These are phyloP conservation scores for Rhynchonycteris naso DNA, from an alignment of 2,797 vertebrate species.

Conservation along the genomic window DNA sequence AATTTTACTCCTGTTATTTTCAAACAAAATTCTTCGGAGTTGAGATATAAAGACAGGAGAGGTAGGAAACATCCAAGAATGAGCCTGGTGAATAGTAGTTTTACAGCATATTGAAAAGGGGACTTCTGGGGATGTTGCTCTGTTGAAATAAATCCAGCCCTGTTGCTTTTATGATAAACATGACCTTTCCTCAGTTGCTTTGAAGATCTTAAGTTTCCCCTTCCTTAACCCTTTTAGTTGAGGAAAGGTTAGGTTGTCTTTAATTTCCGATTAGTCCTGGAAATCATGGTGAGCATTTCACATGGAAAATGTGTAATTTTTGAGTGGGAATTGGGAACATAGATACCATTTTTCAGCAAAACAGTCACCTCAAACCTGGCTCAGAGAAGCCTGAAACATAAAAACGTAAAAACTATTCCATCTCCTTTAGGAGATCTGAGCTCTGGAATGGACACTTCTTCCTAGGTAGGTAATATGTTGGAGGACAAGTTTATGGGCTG, in stretches of 20 bases:
- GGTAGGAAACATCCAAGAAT: constrained; percentile 49
- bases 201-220: neutral
- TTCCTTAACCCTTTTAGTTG: neutral
- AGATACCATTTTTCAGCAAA: constrained; percentile 51
- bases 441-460: neutral
- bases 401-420: neutral
- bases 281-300: constrained; percentile 4
- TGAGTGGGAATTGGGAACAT: neutral
- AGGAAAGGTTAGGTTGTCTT: neutral
- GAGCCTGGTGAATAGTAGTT: constrained; percentile 67
- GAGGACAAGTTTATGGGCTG: neutral
- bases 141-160: constrained; percentile 49
- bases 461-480: neutral
- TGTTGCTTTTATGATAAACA: constrained; percentile 50
- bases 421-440: neutral
- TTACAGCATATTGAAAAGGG: constrained; percentile 64
- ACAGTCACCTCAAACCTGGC: constrained; percentile 16
- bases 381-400: neutral
- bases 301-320: constrained; percentile 46
- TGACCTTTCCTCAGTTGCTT: constrained; percentile 14
- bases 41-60: constrained; percentile 65
- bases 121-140: constrained; percentile 64
- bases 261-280: neutral
- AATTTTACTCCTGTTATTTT: constrained; percentile 51
- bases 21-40: constrained; percentile 69